Percentiles rank a stretch among this genome's conserved stretches.
These are phyloP conservation scores for Paralinhomoeus sp. DNA, from an alignment of 2,888 invertebrate species.

Conservation along the genomic window DNA sequence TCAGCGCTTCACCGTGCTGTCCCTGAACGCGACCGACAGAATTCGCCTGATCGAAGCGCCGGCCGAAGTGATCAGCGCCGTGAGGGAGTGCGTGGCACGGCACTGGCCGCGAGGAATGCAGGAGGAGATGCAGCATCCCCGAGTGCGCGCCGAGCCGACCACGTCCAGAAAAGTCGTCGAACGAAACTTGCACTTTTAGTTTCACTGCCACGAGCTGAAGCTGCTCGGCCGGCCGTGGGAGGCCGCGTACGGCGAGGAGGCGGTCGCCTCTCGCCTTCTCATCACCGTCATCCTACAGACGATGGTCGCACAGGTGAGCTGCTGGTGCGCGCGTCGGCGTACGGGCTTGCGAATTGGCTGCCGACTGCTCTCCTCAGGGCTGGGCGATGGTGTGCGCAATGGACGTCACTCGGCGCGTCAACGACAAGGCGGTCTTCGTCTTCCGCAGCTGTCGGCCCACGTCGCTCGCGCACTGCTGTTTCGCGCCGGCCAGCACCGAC, in stretches of 20 bases:
- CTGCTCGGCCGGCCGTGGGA: constrained; percentile 5
- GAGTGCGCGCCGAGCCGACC: no score
- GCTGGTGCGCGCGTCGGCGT: no score
- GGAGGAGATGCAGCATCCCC: not conserved
- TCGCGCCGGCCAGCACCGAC: constrained; percentile 3
- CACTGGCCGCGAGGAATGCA: constrained; percentile 4
- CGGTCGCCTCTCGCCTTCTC: constrained; percentile 3
- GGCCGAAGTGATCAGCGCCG: not conserved
- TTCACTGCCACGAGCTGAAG: constrained; percentile 2
- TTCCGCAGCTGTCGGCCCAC: constrained; percentile 3
- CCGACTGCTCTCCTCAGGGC: not conserved
- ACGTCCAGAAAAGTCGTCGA: no score
- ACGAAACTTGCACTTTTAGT: not conserved
- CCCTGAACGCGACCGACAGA: constrained; percentile 5
- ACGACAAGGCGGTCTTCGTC: constrained; percentile 7
- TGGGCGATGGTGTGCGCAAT: constrained; percentile 4
- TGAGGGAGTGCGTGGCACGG: not conserved
- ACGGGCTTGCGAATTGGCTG: no score
- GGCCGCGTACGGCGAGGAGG: constrained; percentile 2
- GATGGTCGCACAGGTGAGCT: not conserved
- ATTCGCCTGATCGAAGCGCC: constrained; percentile 4
- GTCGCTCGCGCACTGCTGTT: constrained; percentile 3
- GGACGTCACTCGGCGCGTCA: constrained; percentile 4
- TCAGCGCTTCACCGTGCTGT: constrained; percentile 3
- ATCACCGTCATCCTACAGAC: constrained; percentile 3